Percentiles rank a stretch among this genome's conserved stretches.
Evolutionary conservation across 2,113 vertebrate genomes (phyloP).

Genomic region (mouse (Mus musculus)): DNA sequence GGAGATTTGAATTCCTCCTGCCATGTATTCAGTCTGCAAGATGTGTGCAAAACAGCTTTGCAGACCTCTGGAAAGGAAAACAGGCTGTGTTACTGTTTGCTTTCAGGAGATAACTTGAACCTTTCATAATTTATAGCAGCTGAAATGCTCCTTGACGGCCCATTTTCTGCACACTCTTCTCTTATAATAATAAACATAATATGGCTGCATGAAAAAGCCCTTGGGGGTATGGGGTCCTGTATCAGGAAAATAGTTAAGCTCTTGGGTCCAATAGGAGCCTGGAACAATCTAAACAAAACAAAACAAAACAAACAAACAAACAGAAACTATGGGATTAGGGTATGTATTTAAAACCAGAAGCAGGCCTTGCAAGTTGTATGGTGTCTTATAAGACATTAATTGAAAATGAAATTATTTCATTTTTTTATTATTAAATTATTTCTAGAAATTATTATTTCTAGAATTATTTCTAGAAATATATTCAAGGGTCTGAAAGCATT

Average conservation of each 20-base stretch:
- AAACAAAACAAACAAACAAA: background rate
- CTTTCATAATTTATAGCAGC: constrained; percentile 6
- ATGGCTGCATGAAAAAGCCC: background rate
- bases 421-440: too few species aligned
- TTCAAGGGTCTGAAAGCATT: background rate
- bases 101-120: background rate
- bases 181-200: background rate
- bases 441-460: background rate
- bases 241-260: constrained; percentile 68
- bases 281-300: constrained; percentile 45
- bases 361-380: background rate
- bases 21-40: background rate
- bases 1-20: background rate
- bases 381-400: background rate
- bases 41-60: background rate
- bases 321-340: background rate
- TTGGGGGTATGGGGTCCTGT: constrained; percentile 13
- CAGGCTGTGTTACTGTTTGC: background rate
- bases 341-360: constrained; percentile 43
- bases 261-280: constrained; percentile 59
- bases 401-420: background rate
- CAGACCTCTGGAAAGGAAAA: background rate
- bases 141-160: constrained; percentile 6
- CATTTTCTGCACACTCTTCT: constrained; percentile 20
- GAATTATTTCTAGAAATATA: background rate